phyloP scores from a whole-genome alignment of 2,113 vertebrate species.

The Baryphthengus martii region DNA sequence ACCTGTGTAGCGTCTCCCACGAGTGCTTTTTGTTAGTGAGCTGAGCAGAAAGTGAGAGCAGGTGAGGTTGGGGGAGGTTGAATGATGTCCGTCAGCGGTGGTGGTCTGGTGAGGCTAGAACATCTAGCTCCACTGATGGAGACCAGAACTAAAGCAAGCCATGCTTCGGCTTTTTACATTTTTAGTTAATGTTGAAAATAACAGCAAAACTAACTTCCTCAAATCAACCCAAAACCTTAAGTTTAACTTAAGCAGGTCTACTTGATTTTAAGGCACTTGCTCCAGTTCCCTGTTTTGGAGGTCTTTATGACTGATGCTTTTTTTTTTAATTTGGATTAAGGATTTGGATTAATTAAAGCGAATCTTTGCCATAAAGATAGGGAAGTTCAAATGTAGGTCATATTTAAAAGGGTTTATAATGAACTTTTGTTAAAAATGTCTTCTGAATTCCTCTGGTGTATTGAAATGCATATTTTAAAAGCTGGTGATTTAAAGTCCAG shows the following conservation, averaged over 20 bases:
- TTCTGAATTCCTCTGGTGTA: constrained; percentile 41
- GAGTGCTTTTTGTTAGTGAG: neutral
- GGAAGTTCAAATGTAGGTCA: constrained; percentile 38
- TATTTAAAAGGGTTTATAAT: constrained; percentile 45
- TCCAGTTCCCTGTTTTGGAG: constrained; percentile 27
- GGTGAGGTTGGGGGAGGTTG: fast-evolving
- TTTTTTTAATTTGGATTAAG: constrained; percentile 55
- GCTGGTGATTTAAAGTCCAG: constrained; percentile 14
- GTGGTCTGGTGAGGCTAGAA: neutral
- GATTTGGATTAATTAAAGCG: constrained; percentile 36
- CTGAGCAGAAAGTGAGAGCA: neutral
- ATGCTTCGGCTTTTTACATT: neutral
- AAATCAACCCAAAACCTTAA: neutral
- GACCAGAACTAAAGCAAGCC: neutral
- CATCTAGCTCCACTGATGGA: neutral
- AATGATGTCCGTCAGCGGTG: neutral
- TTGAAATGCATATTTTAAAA: constrained; percentile 35
- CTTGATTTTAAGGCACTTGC: neutral
- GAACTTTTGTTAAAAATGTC: constrained; percentile 42
- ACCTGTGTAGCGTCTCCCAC: fast-evolving
- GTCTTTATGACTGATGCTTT: constrained; percentile 4
- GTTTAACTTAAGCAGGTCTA: neutral
- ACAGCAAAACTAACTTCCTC: neutral
- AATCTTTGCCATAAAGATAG: constrained; percentile 14
- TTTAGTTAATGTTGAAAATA: neutral